Base-by-base conservation (phyloP, 2,113 vertebrate genomes). In the Spizaetus ornatus region DNA sequence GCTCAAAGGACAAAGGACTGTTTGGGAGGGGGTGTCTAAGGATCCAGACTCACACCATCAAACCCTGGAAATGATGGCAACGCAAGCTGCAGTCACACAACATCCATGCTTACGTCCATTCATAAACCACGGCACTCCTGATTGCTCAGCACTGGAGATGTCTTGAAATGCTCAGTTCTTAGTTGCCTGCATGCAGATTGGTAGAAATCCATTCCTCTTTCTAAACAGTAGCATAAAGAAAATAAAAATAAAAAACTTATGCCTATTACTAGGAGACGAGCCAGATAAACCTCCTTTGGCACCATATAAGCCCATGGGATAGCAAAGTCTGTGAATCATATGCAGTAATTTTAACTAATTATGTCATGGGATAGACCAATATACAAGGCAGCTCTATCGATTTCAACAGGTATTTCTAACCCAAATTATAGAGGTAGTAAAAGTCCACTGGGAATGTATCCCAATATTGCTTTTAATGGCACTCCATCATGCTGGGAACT, bases 211-310 rank as follows among this genome's bases (percentile, higher is more conserved):
- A 14, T 71, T 36, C 61, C 52, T 59, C 47, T 50, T n/a, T 38
- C 63, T 78, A 59, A 40, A 76, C 78, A 79, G 91, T 61, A 94
- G 84, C 65, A 21, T 8, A 17, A 79, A 89, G 48, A 61, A 65
- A 87, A 89, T 12, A 48, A 62, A 88, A 90, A 86, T 45, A 15
- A 72, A 55, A 76, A 61, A 2, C 16, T 61, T 72, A 43, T 56
- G 85, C 82, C 36, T 26, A 25, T 90, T 77, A n/a, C n/a, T 17
- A 40, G 56, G 84, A 93, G 52, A 69, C 58, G 4, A 85, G 89
- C 4, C 82, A 82, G 66, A 79, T 7, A 38, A 95, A 91, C 58
- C 78, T 91, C 92, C 82, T 93, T n/a, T 74, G 88, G 95, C 88
- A 94, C 63, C 82, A 25, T 7, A 4, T 32, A 29, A 69, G 27